Conservation (phyloP, 2,113 vertebrate genomes). For the Tetrax tetrax region DNA sequence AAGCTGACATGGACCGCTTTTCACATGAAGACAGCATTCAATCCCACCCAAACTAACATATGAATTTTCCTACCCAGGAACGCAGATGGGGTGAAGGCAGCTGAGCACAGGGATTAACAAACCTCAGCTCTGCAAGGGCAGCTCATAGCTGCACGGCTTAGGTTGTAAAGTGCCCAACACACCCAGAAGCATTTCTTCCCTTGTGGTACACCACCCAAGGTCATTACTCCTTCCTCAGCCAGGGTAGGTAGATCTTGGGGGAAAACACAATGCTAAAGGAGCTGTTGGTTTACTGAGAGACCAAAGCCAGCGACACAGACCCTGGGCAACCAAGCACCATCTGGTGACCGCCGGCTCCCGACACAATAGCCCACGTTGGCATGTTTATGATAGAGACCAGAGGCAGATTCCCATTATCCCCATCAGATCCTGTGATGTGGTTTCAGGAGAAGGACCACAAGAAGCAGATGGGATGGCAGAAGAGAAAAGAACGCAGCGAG, state of each 20-base stretch:
- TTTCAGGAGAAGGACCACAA: constrained; percentile 55
- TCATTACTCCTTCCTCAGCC: background rate
- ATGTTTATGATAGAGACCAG: constrained; percentile 69
- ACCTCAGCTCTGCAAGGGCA: constrained; percentile 3
- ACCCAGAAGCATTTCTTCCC: background rate
- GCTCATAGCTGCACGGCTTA: background rate
- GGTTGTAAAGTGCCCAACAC: background rate
- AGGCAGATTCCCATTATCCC: constrained; percentile 54
- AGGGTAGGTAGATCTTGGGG: constrained; percentile 1
- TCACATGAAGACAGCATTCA: background rate
- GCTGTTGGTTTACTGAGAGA: constrained; percentile 1
- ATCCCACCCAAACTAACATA: background rate
- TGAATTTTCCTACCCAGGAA: constrained; percentile 14
- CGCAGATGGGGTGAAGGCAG: background rate
- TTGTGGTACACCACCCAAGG: background rate
- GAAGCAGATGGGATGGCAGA: constrained; percentile 62
- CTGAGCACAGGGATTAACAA: constrained; percentile 11
- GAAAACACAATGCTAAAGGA: constrained; percentile 1
- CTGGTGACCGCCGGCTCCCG: constrained; percentile 53
- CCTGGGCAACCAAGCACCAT: constrained; percentile 66
- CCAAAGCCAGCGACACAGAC: constrained; percentile 22
- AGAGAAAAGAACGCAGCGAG: constrained; percentile 36
- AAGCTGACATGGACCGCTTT: background rate
- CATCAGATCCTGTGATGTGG: constrained; percentile 47
- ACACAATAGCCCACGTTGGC: constrained; percentile 64